A percentile compares a stretch with the other conserved stretches of the same genome.
Evolutionary conservation across 30 jellyfish, hydroid and myxozoan species (phyloP).

Genomic region (Aurelia aurita complex sp. Pacific): DNA sequence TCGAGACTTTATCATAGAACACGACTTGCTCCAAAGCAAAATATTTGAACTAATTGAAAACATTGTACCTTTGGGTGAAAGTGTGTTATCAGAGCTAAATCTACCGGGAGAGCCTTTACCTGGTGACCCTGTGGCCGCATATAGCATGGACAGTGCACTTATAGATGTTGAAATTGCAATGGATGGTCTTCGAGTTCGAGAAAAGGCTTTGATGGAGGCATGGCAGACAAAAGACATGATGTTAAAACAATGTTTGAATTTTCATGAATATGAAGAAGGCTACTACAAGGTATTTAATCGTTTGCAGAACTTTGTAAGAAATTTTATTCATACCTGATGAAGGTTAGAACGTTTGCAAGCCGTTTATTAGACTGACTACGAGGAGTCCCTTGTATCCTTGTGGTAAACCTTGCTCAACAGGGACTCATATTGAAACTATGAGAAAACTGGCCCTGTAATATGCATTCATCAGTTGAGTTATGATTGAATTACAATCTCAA

Average conservation of each 20-base stretch:
- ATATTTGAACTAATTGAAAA: conserved; percentile 48
- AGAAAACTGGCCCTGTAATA: no score
- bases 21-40: conserved; percentile 49
- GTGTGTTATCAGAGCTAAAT: conserved; percentile 45
- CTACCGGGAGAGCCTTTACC: conserved; percentile 79
- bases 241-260: conserved; percentile 50
- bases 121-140: conserved; percentile 79
- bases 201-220: conserved; percentile 61
- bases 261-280: conserved; percentile 72
- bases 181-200: conserved; percentile 59
- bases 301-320: no score
- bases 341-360: no score
- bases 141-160: conserved; percentile 75
- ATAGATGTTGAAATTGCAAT: conserved; percentile 65
- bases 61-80: conserved; percentile 58
- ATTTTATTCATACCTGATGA: no score
- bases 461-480: no score
- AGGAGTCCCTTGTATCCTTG: no score
- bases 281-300: conserved; percentile 43
- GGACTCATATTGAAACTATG: no score
- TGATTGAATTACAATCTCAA: no score
- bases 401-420: no score
- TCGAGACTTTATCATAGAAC: conserved; percentile 56
- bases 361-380: no score
- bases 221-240: conserved; percentile 59